Evolutionary conservation across 2,113 vertebrate species (phyloP).

Genomic region (Pedionomus torquatus): DNA sequence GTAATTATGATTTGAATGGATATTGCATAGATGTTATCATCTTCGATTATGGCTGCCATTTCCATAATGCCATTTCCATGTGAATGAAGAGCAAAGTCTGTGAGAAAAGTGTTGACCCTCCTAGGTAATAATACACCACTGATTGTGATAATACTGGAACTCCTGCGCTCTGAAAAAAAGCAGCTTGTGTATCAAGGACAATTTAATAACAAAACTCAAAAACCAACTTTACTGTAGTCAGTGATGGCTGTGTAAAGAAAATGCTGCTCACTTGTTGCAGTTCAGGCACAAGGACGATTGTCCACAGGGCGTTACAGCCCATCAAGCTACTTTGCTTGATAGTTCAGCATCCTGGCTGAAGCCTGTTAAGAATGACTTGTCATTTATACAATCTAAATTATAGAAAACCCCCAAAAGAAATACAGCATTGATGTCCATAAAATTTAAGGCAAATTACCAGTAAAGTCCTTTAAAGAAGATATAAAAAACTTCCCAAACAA

Average conservation of each 20-base stretch:
- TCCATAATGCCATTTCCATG: slow-evolving; percentile 16
- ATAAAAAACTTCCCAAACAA: not conserved
- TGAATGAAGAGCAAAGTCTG: slow-evolving; percentile 32
- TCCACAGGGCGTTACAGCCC: not conserved
- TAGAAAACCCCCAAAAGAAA: not conserved
- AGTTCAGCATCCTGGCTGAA: not conserved
- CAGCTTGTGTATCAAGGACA: not conserved
- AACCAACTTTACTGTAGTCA: not conserved
- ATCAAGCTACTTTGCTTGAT: not conserved
- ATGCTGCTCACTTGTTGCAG: not conserved
- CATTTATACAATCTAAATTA: not conserved
- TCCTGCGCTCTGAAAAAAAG: not conserved
- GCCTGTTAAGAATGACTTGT: not conserved
- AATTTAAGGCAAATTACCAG: not conserved
- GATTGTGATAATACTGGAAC: not conserved
- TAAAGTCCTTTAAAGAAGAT: not conserved
- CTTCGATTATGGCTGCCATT: slow-evolving; percentile 15
- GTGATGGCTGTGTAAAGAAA: not conserved
- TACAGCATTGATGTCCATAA: not conserved
- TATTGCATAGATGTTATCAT: slow-evolving; percentile 32
- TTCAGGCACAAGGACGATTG: not conserved
- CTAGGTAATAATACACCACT: slow-evolving; percentile 11
- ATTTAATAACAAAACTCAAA: not conserved
- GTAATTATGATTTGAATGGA: slow-evolving; percentile 49
- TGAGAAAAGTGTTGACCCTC: slow-evolving; percentile 31